Conservation (phyloP, 2,797 vertebrate genomes). For the Gallinago stenura region DNA sequence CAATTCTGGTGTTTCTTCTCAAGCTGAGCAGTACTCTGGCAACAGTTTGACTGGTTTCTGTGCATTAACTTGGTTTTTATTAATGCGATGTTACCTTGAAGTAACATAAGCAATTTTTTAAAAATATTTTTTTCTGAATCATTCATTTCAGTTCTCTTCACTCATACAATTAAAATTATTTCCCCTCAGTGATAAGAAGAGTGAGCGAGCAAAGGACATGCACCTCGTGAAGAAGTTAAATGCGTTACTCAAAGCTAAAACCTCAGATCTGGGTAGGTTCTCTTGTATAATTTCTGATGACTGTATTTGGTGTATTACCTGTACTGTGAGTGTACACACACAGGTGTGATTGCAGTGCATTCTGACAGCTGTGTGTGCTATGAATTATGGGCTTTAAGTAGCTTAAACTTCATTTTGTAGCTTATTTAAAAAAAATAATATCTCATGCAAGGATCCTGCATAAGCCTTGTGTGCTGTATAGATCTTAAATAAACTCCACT, state of each 20-base stretch:
- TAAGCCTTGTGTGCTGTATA: not conserved
- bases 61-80: not conserved
- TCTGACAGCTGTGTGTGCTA: not conserved
- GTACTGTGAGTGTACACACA: not conserved
- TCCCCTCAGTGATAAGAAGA: slow-evolving; percentile 93
- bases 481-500: not conserved
- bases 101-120: not conserved
- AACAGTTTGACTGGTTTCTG: not conserved
- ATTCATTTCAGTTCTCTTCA: not conserved
- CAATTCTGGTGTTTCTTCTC: not conserved
- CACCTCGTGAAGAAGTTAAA: slow-evolving; percentile 92
- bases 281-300: not conserved
- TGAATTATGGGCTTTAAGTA: not conserved
- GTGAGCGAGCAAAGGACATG: slow-evolving; percentile 95
- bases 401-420: not conserved
- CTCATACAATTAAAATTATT: not conserved
- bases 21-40: not conserved
- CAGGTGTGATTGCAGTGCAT: not conserved
- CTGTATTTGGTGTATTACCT: not conserved
- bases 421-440: not conserved
- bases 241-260: slow-evolving; percentile 83
- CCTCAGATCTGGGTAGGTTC: slow-evolving; percentile 71
- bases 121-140: not conserved
- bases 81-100: not conserved
- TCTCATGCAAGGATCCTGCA: not conserved